These are phyloP conservation scores for Pseudocheirus occidentalis DNA, from an alignment of 2,797 vertebrate species.

Conservation along the genomic window DNA sequence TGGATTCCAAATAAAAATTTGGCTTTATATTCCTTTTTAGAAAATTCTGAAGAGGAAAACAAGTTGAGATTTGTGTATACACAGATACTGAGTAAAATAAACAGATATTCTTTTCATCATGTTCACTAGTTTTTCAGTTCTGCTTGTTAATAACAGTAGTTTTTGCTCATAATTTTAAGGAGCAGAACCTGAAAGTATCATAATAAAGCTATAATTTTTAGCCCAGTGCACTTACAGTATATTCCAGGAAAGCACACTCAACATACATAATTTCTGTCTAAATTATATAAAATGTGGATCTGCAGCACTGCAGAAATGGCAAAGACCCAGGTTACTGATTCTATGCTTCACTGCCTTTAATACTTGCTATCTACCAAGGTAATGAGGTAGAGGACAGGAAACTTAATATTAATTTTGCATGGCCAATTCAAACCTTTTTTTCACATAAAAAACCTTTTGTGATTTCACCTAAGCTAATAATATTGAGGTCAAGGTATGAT, in stretches of 20 bases:
- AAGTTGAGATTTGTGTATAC: not conserved
- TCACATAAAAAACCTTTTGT: slow-evolving; percentile 48
- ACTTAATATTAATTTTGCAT: slow-evolving; percentile 82
- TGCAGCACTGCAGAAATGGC: slow-evolving; percentile 73
- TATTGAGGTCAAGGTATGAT: slow-evolving; percentile 40
- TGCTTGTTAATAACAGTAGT: slow-evolving; percentile 67
- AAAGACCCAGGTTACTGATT: slow-evolving; percentile 75
- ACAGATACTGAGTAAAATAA: slow-evolving; percentile 53
- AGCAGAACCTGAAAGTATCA: slow-evolving; percentile 70
- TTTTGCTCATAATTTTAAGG: slow-evolving; percentile 76
- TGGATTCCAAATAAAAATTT: slow-evolving; percentile 39
- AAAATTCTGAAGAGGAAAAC: slow-evolving; percentile 45
- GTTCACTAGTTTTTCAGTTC: slow-evolving; percentile 39
- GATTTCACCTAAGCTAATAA: slow-evolving; percentile 73
- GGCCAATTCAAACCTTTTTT: slow-evolving; percentile 69
- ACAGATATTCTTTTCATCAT: slow-evolving; percentile 51
- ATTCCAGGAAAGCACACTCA: slow-evolving; percentile 67
- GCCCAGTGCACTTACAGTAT: slow-evolving; percentile 68
- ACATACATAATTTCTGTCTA: slow-evolving; percentile 76
- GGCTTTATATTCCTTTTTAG: slow-evolving; percentile 26
- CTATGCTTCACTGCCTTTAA: slow-evolving; percentile 82
- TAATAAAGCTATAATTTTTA: slow-evolving; percentile 84
- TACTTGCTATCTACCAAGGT: slow-evolving; percentile 82
- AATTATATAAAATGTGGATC: slow-evolving; percentile 72
- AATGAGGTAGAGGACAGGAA: slow-evolving; percentile 80